Evolutionary conservation across 2,888 invertebrate genomes (phyloP).

Genomic region (Adela reaumurella): DNA sequence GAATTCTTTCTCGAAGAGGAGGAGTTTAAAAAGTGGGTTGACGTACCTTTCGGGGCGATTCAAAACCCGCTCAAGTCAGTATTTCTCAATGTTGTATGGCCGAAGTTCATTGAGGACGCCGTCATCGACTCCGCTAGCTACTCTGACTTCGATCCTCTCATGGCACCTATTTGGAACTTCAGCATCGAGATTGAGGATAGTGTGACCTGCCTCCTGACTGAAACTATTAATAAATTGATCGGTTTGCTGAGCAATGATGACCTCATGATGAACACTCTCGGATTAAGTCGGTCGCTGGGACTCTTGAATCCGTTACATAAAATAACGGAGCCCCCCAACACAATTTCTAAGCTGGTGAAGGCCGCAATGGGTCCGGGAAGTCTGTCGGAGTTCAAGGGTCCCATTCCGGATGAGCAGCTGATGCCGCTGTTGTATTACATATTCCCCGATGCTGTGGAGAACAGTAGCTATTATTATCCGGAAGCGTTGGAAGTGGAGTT

Average conservation of each 20-base stretch:
- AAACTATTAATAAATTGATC: constrained; percentile 69
- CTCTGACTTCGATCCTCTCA: constrained; percentile 80
- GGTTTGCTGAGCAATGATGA: constrained; percentile 57
- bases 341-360: constrained; percentile 58
- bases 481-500: constrained; percentile 43
- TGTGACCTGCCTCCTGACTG: constrained; percentile 72
- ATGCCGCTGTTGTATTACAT: constrained; percentile 76
- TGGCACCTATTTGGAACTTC: constrained; percentile 76
- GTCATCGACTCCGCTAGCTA: constrained; percentile 85
- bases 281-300: constrained; percentile 43
- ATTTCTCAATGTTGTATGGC: constrained; percentile 81
- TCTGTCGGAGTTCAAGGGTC: constrained; percentile 63
- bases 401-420: constrained; percentile 72
- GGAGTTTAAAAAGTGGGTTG: constrained; percentile 42
- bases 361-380: constrained; percentile 49
- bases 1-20: constrained; percentile 32
- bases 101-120: constrained; percentile 77
- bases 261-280: constrained; percentile 44
- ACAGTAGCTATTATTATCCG: constrained; percentile 53
- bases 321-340: constrained; percentile 75
- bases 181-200: constrained; percentile 64
- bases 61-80: constrained; percentile 78
- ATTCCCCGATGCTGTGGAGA: constrained; percentile 83
- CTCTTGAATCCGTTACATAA: constrained; percentile 60
- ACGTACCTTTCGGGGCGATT: constrained; percentile 81